Base-by-base conservation (phyloP, 2,888 invertebrate genomes). In the Alitta virens region DNA sequence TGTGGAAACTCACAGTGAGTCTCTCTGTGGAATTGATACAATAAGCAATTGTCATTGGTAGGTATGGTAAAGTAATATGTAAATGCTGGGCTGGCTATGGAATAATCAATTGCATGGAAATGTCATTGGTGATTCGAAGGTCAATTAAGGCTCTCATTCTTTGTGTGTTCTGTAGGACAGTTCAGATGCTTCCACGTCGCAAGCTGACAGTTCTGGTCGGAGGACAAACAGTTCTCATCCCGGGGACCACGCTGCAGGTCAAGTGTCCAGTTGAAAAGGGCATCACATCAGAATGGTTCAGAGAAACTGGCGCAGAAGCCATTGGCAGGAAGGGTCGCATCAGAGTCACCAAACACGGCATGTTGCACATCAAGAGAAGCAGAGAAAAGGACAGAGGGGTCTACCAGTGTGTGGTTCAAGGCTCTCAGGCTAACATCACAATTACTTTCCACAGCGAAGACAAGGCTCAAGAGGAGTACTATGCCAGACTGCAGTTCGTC, bases 321-420 rank as follows among this genome's bases (percentile, higher is more conserved):
- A 23, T 67, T 18, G 24, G 43, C 18, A 2, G 53, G 2, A 56
- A 54, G 38, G 65, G 67, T 2, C 40, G 63, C 23, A 55, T 67
- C 23, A 60, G 56, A 24, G 46, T 59, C 16, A 52, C 60, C 5
- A 33, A 51, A 2, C 61, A 50, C 25, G 67, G 67, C 33, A 56
- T 60, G 12, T 49, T 65, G 40, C 64, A 56, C 49, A 49, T 67
- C 14, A 59, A 64, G 1, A 60, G 49, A 3, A 55, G 50, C 26
- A 25, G 21, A 33, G 9, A 2, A 18, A 26, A 51, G 12, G 77
- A 78, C 62, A 66, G 68, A 16, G 78, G 74, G 9, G 68, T 68
- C 3, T 79, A 77, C 67, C 73, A 74, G 23, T 79, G 78, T 63
- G 66, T 73, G 27, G 73, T 73, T 24, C 74, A 74, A 14, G 62